A percentile compares a stretch with the other conserved stretches of the same genome.
These are phyloP conservation scores for Plagodis pulveraria DNA, from an alignment of 2,888 invertebrate genomes.

Conservation along the genomic window DNA sequence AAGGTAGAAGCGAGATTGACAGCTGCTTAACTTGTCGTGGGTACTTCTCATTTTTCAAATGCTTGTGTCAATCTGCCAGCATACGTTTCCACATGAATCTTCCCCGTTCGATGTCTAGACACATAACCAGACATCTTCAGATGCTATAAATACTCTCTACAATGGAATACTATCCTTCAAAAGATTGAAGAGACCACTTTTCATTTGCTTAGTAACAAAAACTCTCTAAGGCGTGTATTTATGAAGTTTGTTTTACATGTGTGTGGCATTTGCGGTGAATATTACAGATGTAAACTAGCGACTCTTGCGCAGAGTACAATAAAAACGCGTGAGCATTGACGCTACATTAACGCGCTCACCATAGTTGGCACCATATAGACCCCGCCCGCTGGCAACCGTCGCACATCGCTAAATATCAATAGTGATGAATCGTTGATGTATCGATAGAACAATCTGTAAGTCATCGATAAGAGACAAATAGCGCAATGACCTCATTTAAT, in stretches of 20 bases:
- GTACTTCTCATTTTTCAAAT: constrained; percentile 24
- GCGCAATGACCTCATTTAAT: constrained; percentile 9
- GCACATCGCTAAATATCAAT: constrained; percentile 61
- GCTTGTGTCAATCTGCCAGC: constrained; percentile 19
- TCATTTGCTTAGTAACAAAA: constrained; percentile 6
- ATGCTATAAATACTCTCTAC: constrained; percentile 6
- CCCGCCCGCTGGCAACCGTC: constrained; percentile 71
- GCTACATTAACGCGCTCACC: constrained; percentile 82
- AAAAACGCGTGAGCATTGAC: constrained; percentile 66
- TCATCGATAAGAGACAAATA: constrained; percentile 23
- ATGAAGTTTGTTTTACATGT: constrained; percentile 43
- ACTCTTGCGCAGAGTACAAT: constrained; percentile 67
- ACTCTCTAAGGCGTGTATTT: constrained; percentile 24
- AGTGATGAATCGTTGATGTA: constrained; percentile 61
- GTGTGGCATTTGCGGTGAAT: constrained; percentile 59
- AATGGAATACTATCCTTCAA: neutral
- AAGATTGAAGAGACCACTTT: constrained; percentile 4
- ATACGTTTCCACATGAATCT: constrained; percentile 20
- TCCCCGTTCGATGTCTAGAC: constrained; percentile 18
- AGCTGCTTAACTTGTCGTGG: constrained; percentile 29
- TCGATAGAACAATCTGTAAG: constrained; percentile 54
- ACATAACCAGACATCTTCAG: constrained; percentile 14
- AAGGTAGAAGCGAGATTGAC: constrained; percentile 37
- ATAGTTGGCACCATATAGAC: constrained; percentile 78
- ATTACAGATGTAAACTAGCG: constrained; percentile 56